A percentile compares a stretch with the other conserved stretches of the same genome.
These are phyloP conservation scores for Venustoraphidia nigricollis DNA, from an alignment of 2,888 invertebrate genomes.

Conservation along the genomic window DNA sequence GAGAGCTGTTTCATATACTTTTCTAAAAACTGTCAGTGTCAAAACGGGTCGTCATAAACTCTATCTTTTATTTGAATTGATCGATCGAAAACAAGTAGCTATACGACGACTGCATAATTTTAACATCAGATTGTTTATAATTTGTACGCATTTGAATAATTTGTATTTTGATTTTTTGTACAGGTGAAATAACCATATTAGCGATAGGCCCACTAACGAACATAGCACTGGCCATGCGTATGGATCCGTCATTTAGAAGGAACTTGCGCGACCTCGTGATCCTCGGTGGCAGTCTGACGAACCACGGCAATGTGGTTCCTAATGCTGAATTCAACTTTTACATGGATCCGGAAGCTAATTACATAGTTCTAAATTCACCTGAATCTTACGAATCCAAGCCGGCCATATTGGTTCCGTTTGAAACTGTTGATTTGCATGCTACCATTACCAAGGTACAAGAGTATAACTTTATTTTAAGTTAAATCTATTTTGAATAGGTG, in stretches of 20 bases:
- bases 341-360: slow-evolving; percentile 32
- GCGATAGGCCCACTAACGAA: slow-evolving; percentile 37
- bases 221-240: slow-evolving; percentile 31
- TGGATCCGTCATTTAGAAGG: slow-evolving; percentile 21
- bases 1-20: too few species aligned
- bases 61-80: too few species aligned
- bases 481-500: background rate
- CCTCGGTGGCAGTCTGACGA: slow-evolving; percentile 23
- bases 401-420: slow-evolving; percentile 1
- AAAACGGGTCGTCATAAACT: too few species aligned
- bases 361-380: slow-evolving; percentile 3
- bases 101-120: too few species aligned
- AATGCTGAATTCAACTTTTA: slow-evolving; percentile 41
- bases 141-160: background rate
- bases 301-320: slow-evolving; percentile 22
- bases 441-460: slow-evolving; percentile 3
- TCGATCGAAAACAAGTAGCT: too few species aligned
- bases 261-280: slow-evolving; percentile 20
- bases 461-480: slow-evolving; percentile 1
- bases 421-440: slow-evolving; percentile 7
- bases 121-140: too few species aligned
- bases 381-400: background rate
- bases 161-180: slow-evolving; percentile 14
- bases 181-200: slow-evolving; percentile 21
- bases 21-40: too few species aligned